Percentiles rank a stretch among this genome's conserved stretches.
Conservation (phyloP, 2,888 invertebrate species). For the Stegophylla sp. region DNA sequence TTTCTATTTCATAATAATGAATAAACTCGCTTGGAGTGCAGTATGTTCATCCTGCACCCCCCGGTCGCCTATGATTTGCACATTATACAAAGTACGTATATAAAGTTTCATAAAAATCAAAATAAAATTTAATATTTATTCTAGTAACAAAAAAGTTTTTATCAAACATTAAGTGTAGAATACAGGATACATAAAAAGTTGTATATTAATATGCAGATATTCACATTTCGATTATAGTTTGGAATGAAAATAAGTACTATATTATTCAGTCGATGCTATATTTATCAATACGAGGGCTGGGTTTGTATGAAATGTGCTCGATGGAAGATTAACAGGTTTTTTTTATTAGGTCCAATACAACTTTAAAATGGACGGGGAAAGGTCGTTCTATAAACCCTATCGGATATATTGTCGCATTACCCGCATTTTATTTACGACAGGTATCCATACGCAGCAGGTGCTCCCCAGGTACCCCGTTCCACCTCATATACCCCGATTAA, state of each 20-base stretch:
- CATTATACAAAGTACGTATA: no score
- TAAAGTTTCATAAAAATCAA: no score
- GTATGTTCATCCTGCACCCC: no score
- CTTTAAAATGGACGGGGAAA: constrained; percentile 5
- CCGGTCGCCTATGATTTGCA: no score
- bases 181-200: background rate
- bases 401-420: constrained; percentile 58
- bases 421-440: constrained; percentile 55
- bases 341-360: constrained; percentile 52
- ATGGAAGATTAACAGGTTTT: constrained; percentile 55
- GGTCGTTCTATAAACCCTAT: constrained; percentile 46
- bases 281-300: constrained; percentile 29
- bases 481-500: constrained; percentile 49
- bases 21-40: no score
- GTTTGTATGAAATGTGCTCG: constrained; percentile 31
- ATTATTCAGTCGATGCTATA: constrained; percentile 13
- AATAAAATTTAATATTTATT: background rate
- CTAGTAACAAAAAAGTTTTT: background rate
- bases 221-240: background rate
- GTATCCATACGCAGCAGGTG: constrained; percentile 52
- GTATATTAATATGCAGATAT: constrained; percentile 9
- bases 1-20: no score
- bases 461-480: constrained; percentile 47
- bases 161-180: background rate
- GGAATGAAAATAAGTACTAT: constrained; percentile 16